Evolutionary conservation across 1,140 invertebrate genomes (phyloP), one percentile per base, ranked within the genome.

Genomic region (Acromyrmex heyeri): DNA sequence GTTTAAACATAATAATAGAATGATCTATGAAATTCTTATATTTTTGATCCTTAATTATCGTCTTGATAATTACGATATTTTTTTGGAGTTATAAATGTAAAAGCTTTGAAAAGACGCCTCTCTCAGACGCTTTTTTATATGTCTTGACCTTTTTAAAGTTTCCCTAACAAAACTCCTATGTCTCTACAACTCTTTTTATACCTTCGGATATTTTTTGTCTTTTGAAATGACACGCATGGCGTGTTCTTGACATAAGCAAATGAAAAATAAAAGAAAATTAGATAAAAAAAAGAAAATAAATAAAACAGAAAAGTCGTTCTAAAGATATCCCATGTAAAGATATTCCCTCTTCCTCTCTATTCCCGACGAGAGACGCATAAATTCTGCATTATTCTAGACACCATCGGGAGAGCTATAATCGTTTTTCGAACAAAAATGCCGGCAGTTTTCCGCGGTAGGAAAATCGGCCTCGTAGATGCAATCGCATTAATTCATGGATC

Each of bases 271-370:
- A 72, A 73, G 14, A 34, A 48, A 57, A 27, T 30, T 34, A 18
- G 27, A 62, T 61, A 24, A 34, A 48, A 50, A 75, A 27, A 16
- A 48, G 18, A 18, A 61, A 72, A 72, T 4, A 72, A 61, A 50
- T n/a, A 61, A 48, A 24, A 72, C 14, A 73, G 14, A 44, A 61
- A n/a, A 61, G 5, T 27, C 0, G 8, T 34, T 82, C 79, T 83
- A 83, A 83, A 83, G 69, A 83, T 82, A 81, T 44, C 64, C 8
- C 21, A 21, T 81, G 21, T 81, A 72, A 81, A 81, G 78, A 27
- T 81, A 57, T 57, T 27, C 30, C 18, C 16, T 57, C 16, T 55
- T 16, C 6, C 21, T 24, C 44, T 21, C 14, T n/a, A 18, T 7
- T 55, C 8, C 18, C 38, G 65, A 21, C 34, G 34, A 70, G 78